Conservation (phyloP, 2,888 invertebrate genomes). For the Mechanitis messenoides region DNA sequence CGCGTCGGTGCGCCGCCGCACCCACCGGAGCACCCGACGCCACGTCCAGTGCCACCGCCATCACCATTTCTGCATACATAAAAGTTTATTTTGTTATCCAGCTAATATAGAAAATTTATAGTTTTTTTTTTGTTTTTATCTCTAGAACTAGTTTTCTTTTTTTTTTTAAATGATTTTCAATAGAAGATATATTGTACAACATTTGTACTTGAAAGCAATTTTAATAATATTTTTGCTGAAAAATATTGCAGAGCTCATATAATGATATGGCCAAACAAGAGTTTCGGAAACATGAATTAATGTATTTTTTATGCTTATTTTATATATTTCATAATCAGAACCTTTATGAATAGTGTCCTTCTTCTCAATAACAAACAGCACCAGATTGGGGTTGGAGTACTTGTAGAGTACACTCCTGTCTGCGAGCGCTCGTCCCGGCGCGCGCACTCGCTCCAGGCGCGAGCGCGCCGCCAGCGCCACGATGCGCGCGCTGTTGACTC, state of each 20-base stretch:
- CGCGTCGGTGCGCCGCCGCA: conserved; percentile 89
- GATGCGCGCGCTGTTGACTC: conserved; percentile 77
- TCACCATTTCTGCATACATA: conserved; percentile 80
- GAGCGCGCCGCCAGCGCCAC: conserved; percentile 80
- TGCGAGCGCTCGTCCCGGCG: conserved; percentile 94
- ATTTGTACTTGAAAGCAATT: too few species aligned
- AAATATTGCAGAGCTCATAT: too few species aligned
- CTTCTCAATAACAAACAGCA: conserved; percentile 88
- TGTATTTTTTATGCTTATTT: too few species aligned
- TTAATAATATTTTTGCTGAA: too few species aligned
- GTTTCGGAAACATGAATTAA: too few species aligned
- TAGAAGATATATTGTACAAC: too few species aligned
- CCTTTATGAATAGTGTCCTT: conserved; percentile 85
- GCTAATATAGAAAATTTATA: background rate
- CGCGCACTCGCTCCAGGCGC: conserved; percentile 87
- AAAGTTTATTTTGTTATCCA: too few species aligned
- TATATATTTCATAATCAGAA: conserved; percentile 39
- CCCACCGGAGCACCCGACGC: conserved; percentile 92
- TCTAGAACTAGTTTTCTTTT: too few species aligned
- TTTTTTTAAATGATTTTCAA: too few species aligned
- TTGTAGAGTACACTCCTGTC: conserved; percentile 99
- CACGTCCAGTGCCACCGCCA: conserved; percentile 91
- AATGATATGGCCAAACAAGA: too few species aligned
- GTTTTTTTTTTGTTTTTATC: too few species aligned
- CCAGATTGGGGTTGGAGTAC: conserved; percentile 97